phyloP scores from a whole-genome alignment of 2,888 invertebrate genomes.

The Ptychoptera contaminata region DNA sequence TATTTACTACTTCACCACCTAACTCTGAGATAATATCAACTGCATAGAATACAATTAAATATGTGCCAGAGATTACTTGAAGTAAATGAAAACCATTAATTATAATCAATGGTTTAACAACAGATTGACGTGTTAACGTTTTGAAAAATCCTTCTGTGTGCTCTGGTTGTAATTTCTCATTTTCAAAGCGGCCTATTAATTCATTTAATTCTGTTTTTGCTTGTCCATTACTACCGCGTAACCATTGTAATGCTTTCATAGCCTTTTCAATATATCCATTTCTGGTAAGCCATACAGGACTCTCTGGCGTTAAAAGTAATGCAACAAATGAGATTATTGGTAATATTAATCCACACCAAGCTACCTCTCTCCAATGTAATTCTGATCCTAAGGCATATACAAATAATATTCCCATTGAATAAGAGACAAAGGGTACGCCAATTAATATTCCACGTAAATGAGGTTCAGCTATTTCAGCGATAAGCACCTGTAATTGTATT shows the following conservation, averaged over 20 bases:
- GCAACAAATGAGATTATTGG: constrained; percentile 43
- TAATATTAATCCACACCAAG: constrained; percentile 42
- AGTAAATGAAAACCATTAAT: constrained; percentile 57
- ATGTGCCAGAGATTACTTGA: constrained; percentile 60
- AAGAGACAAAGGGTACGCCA: constrained; percentile 58
- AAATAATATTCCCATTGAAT: constrained; percentile 56
- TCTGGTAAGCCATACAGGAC: constrained; percentile 57
- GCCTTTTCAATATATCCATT: constrained; percentile 39
- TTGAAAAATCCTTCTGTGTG: constrained; percentile 36
- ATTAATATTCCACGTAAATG: constrained; percentile 50
- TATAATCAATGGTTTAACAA: constrained; percentile 54
- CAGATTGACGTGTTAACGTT: constrained; percentile 39
- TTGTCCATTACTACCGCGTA: constrained; percentile 41
- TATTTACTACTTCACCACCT: constrained; percentile 32
- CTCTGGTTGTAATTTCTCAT: constrained; percentile 33
- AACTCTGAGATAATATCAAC: constrained; percentile 50
- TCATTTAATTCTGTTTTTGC: constrained; percentile 45
- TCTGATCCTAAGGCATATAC: constrained; percentile 54
- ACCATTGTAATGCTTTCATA: constrained; percentile 38
- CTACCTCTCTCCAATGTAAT: constrained; percentile 54
- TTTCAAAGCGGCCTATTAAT: constrained; percentile 40
- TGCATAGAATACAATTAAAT: constrained; percentile 63
- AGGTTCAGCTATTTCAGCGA: constrained; percentile 62
- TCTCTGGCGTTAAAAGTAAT: constrained; percentile 52
- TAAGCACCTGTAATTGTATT: constrained; percentile 41